Base-by-base conservation (phyloP, 2,888 invertebrate genomes). In the Sacculina carcini region DNA sequence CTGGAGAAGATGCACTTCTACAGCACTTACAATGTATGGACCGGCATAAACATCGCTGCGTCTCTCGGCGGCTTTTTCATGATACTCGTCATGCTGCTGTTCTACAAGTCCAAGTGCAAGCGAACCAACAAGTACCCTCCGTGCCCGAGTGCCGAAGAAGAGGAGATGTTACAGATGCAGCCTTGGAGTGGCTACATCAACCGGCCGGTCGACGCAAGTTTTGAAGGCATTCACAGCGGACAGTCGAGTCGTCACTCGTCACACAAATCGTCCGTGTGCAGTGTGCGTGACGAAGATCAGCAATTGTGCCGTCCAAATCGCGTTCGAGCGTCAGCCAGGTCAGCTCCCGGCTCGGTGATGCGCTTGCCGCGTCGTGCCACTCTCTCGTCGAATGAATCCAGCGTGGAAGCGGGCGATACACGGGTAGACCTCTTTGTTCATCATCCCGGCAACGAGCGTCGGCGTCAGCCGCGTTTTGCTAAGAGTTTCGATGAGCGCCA, bases 21-120 rank as follows among this genome's bases (percentile, higher is more conserved):
- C 71, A 78, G 79, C 61, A 82, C 84, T 34, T 89, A 89, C 69
- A 85, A 87, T 72, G 81, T 81, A 66, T 86, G 85, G 85, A 87
- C 86, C 61, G 87, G 87, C 58, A 77, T 87, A 57, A 75, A 86
- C 58, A 87, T 87, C 67, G 87, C 87, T 59, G 82, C 82, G 59
- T 87, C 87, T 3, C 71, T 89, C 50, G 85, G 86, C 61, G 84
- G 84, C 60, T 85, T 87, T 68, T 87, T 87, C 68, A 79, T 81
- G 56, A 72, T 87, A 61, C 86, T 87, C 79, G 84, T 86, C 47
- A 77, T 87, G 64, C 73, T 87, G 63, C 80, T 89, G 60, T 75
- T 87, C 57, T 87, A 84, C 71, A 89, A 89, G 68, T 54, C 54
- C 51, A 53, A 55, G 42, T 55, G 56, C 46, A 56, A 56, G 50